Evolutionary conservation across 2,888 invertebrate genomes (phyloP), one percentile per base, ranked within the genome.

Genomic region (Drosophila seclusa): DNA sequence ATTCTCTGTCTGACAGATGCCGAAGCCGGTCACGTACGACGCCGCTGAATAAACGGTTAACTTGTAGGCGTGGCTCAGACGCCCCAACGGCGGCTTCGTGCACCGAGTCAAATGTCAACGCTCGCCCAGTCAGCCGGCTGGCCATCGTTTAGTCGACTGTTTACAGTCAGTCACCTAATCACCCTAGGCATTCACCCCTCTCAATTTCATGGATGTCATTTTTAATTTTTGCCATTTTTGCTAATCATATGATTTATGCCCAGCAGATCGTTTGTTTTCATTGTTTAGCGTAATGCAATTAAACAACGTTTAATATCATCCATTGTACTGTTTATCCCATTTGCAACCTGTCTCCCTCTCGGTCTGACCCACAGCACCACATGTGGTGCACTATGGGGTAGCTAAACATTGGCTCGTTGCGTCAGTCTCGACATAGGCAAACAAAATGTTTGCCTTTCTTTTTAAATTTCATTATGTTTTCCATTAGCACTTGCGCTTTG

Each of bases 51-150:
- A 53, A 68, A 64, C 71, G 31, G 60, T 60, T 61, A 58, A 64
- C 5, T 50, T 29, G 70, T 78, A 68, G 80, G 89, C 73, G 87
- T 84, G 83, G 65, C 57, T 49, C 55, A 42, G 82, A 45, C 49
- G 34, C 31, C 24, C 48, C 21, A 36, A 18, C 32, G 21, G 27
- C 71, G 54, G 29, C 50, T 53, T 53, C 31, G 62, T 52, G 40
- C 65, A 38, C 59, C 82, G 74, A 89, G 84, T 89, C 84, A 84
- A 89, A 84, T 87, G 84, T 84, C 87, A 84, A 84, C 74, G 84
- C 82, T 82, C 84, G 89, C 74, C 70, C 72, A 74, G 59, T 50
- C 58, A 67, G 58, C 70, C 49, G 59, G 34, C 42, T 50, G 53
- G 8, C n/a, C 11, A 11, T 21, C 13, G 38, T 42, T 27, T 29